These are phyloP conservation scores for Luehdorfia chinensis DNA, from an alignment of 1,140 invertebrate genomes.

Conservation along the genomic window DNA sequence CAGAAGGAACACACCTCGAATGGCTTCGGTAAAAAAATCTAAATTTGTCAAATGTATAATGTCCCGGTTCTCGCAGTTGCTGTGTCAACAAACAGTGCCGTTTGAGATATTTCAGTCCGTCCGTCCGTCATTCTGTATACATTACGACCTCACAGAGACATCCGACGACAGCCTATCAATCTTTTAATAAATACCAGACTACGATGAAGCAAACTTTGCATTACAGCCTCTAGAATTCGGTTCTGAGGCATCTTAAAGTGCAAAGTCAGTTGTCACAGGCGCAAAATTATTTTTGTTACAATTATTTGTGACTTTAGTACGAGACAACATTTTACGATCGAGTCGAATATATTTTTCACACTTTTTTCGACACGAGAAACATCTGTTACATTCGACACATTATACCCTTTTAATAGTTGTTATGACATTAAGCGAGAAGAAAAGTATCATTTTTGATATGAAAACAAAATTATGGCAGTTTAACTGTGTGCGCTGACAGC, in stretches of 20 bases:
- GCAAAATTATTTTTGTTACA: slow-evolving; percentile 34
- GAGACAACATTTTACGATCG: slow-evolving; percentile 61
- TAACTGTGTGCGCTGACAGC: slow-evolving; percentile 29
- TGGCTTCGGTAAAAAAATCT: slow-evolving; percentile 35
- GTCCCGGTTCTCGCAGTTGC: slow-evolving; percentile 36
- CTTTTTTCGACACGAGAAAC: slow-evolving; percentile 40
- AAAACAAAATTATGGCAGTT: slow-evolving; percentile 31
- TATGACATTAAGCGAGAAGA: slow-evolving; percentile 61
- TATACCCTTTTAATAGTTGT: slow-evolving; percentile 48
- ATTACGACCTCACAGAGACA: slow-evolving; percentile 62
- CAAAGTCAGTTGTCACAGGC: slow-evolving; percentile 6
- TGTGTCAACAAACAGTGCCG: slow-evolving; percentile 59
- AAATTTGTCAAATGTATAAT: slow-evolving; percentile 56
- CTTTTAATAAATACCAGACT: slow-evolving; percentile 68
- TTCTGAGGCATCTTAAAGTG: background rate
- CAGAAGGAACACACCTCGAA: slow-evolving; percentile 5
- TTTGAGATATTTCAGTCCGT: slow-evolving; percentile 62
- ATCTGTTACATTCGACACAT: slow-evolving; percentile 45
- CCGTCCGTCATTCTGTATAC: slow-evolving; percentile 52
- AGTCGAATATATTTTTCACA: slow-evolving; percentile 61
- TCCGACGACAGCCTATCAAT: slow-evolving; percentile 69
- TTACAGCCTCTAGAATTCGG: background rate
- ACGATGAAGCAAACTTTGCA: slow-evolving; percentile 1
- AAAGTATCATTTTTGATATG: slow-evolving; percentile 64
- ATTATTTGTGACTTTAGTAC: slow-evolving; percentile 61